Percentiles rank a stretch among this genome's conserved stretches.
phyloP scores from a whole-genome alignment of 2,888 invertebrate genomes.

The Troides helena region DNA sequence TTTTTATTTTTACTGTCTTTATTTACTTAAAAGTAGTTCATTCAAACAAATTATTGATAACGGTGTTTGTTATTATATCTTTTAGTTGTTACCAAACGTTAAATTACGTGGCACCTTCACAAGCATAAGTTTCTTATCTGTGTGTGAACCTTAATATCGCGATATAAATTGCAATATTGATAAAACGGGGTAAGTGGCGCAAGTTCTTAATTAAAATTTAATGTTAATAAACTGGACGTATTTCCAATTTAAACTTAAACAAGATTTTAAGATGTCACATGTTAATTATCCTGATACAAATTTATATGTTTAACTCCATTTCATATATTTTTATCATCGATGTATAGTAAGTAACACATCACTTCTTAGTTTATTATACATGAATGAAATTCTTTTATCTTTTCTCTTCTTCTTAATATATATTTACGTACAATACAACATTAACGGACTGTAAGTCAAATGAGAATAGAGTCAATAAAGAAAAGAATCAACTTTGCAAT shows the following conservation, averaged over 20 bases:
- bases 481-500: too few species aligned
- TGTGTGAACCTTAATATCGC: neutral
- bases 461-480: too few species aligned
- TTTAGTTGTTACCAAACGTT: neutral
- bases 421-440: too few species aligned
- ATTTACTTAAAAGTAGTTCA: constrained; percentile 4
- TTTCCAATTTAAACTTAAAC: constrained; percentile 2
- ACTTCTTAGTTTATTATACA: too few species aligned
- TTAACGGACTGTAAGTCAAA: too few species aligned
- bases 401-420: too few species aligned
- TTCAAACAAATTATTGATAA: constrained; percentile 1
- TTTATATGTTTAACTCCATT: neutral
- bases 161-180: neutral
- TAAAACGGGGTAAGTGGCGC: neutral
- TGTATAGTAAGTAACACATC: neutral
- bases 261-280: neutral
- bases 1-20: neutral
- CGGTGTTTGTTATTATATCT: constrained; percentile 2
- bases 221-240: neutral
- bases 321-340: neutral
- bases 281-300: neutral
- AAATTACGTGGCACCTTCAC: neutral
- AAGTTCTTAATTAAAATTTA: constrained; percentile 1
- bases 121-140: neutral
- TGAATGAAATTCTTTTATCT: too few species aligned